Base-by-base conservation (phyloP, 1,140 invertebrate species). In the Lethrus apterus region DNA sequence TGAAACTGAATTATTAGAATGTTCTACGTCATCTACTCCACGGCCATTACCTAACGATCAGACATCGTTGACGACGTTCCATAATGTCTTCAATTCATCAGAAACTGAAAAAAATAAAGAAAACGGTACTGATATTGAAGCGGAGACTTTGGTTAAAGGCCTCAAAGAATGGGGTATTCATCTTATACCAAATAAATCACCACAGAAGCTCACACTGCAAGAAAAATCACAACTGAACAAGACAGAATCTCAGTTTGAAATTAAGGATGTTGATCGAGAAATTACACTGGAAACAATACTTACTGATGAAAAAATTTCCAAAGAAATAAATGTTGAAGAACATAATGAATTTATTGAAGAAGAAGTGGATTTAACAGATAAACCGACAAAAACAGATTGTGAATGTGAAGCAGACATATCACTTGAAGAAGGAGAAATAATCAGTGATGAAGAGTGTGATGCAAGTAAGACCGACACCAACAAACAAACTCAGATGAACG, bases 161-260 rank as follows among this genome's bases (percentile, higher is more conserved):
- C 34, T 56, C 14, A 50, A 47, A 14, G 41, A 56, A 44, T 29
- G 51, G 18, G 54, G 54, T 4, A 54, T 56, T 32, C 42, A 50
- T 44, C 48, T 56, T n/a, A 23, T 56, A n/a, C 54, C 44, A 3
- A 56, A 53, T 23, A 52, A 51, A 34, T 13, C 24, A 0, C 33
- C 17, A 35, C 43, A 44, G 40, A 42, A 44, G 18, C 5, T 9
- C 7, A 26, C 13, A 15, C 14, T 20, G 1, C 18, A 2, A 13
- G 2, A 44, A n/a, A 20, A 4, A n/a, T 3, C 1, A 38, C 2
- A n/a, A 46, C 29, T 2, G 34, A 38, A n/a, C 26, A 11, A 8
- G n/a, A n/a, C n/a, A n/a, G n/a, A n/a, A n/a, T n/a, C n/a, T n/a
- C n/a, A 7, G n/a, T 4, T 14, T 32, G 30, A 4, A 32, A 32